Base-by-base conservation (phyloP, 2,888 invertebrate species). In the Dimorphilus gyrociliatus region DNA sequence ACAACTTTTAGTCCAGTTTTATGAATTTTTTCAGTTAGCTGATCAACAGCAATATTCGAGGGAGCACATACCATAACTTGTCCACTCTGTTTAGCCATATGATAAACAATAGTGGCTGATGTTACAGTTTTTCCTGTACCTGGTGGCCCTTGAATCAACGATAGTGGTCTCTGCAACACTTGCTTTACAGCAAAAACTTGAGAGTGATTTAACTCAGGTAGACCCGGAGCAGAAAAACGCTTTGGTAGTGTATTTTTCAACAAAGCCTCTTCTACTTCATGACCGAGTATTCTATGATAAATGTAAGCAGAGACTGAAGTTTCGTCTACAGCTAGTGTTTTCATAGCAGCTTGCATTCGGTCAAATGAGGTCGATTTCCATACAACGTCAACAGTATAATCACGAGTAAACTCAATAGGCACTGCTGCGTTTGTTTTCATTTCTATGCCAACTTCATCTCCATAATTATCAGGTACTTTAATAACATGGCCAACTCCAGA, bases 311-410 rank as follows among this genome's bases (percentile, higher is more conserved):
- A 94, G 0, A 97, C 92, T 0, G 90, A 90, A 1, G 78, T 76
- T 48, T 92, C 88, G 55, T 94, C 92, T 24, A 88, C 82, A 1
- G 92, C 88, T 63, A 97, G 92, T 59, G 84, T 84, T 31, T 82
- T 75, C 36, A 97, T 65, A 0, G 94, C 90, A 29, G 81, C 70
- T 55, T 88, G 84, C 92, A 97, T 97, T 48, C 88, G 75, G 64
- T 92, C 92, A 63, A 94, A 94, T 16, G 86, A 86, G 1, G 92
- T 94, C 42, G 90, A 86, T 63, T 94, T 94, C 94, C 92, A 94
- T 29, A 94, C 92, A 62, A 92, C 97, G 64, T 99, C 94, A 3
- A 94, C 86, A 0, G 86, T 84, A 64, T 92, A 99, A 65, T 86
- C 88, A 44, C 82, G 81, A 28, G 80, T 80, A 62, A 84, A 84